Conservation (phyloP, 2,797 vertebrate species). For the Anguilla pacifica region DNA sequence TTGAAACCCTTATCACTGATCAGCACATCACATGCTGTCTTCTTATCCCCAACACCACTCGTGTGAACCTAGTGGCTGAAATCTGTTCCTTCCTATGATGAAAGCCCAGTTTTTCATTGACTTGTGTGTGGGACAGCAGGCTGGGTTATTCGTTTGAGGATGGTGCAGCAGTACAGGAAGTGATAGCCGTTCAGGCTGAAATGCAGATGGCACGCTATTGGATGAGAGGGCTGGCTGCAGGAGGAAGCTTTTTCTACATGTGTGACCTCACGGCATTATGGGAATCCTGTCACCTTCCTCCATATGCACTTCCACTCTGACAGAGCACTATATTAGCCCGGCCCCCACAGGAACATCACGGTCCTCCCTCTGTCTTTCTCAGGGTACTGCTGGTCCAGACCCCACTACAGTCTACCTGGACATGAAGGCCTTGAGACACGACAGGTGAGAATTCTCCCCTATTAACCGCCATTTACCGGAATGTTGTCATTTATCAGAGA, state of each 20-base stretch:
- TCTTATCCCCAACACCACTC: background rate
- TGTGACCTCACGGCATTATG: background rate
- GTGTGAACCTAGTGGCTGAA: no score
- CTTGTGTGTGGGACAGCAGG: background rate
- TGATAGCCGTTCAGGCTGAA: background rate
- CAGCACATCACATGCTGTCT: background rate
- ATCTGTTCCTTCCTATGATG: background rate
- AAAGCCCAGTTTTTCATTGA: background rate
- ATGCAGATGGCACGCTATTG: background rate
- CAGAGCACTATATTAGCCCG: background rate
- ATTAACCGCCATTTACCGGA: background rate
- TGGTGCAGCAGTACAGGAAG: background rate
- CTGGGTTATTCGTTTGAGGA: background rate
- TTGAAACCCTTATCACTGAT: background rate
- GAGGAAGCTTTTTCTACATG: background rate
- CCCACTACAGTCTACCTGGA: slow-evolving; percentile 95
- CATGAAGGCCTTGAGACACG: slow-evolving; percentile 92
- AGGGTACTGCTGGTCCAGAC: slow-evolving; percentile 88
- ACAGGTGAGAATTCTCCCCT: slow-evolving; percentile 75
- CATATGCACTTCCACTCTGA: background rate
- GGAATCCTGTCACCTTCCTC: background rate
- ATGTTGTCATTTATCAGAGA: background rate
- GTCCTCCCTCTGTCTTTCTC: background rate
- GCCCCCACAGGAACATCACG: background rate
- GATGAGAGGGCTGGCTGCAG: background rate